These are phyloP conservation scores for Phycodurus eques DNA, from an alignment of 2,113 vertebrate genomes.

Conservation along the genomic window DNA sequence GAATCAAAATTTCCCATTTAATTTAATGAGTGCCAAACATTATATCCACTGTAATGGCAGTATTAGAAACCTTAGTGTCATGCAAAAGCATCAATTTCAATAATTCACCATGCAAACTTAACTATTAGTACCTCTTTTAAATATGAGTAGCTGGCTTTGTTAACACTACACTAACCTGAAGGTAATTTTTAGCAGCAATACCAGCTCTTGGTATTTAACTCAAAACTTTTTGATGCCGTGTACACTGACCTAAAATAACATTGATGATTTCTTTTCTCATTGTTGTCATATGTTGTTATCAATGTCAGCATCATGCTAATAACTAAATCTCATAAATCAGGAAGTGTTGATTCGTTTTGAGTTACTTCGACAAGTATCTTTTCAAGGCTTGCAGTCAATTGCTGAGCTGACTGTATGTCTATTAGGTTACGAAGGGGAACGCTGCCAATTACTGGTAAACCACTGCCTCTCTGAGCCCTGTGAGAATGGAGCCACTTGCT, in stretches of 20 bases:
- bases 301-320: not conserved
- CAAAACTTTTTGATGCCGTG: not conserved
- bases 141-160: too few species aligned
- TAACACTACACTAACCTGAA: too few species aligned
- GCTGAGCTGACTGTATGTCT: not conserved
- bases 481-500: conserved; percentile 87
- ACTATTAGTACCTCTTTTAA: too few species aligned
- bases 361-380: not conserved
- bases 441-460: conserved; percentile 88
- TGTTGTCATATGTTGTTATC: not conserved
- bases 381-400: not conserved
- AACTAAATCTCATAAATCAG: not conserved
- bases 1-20: too few species aligned
- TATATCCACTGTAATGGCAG: too few species aligned
- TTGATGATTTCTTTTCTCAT: not conserved
- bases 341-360: not conserved
- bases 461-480: conserved; percentile 87
- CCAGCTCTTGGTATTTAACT: not conserved
- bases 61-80: too few species aligned
- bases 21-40: too few species aligned
- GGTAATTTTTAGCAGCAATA: not conserved
- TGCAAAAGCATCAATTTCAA: too few species aligned
- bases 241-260: not conserved
- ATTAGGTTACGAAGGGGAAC: conserved; percentile 76
- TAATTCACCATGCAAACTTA: too few species aligned